Base-by-base conservation (phyloP, 2,888 invertebrate species). In the Thyatira batis region DNA sequence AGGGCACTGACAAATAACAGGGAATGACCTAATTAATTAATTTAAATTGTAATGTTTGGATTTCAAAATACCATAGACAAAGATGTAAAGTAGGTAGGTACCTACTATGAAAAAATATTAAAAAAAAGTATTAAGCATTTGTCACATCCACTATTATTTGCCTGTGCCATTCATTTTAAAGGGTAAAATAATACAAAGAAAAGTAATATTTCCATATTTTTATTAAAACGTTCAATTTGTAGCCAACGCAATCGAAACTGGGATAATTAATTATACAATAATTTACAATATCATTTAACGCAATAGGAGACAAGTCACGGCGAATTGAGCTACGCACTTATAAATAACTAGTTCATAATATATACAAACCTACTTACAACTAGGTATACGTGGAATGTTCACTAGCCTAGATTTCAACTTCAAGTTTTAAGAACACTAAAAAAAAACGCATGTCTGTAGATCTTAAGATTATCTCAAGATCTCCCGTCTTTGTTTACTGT, bases 151-250 rank as follows among this genome's bases (percentile, higher is more conserved):
- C 44, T 48, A 56, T 54, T 53, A 13, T 50, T 53, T 54, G 58
- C 56, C 58, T 62, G 61, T 58, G 62, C 58, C 48, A 52, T 39
- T 56, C 13, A n/a, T n/a, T n/a, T n/a, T 60, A 54, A 45, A 62
- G 60, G 53, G 46, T 52, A 65, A 50, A 51, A 57, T 67, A 60
- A 59, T 27, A 62, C 63, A 72, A 58, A 60, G 61, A 63, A 52
- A 11, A 17, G 43, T 55, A 58, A 64, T 68, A 67, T 73, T 71
- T 71, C 61, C 64, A 68, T 73, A 74, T 82, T 83, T 76, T 82
- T 84, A 79, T 39, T 84, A 76, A 77, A 80, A 77, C 64, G 56
- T 73, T 65, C 75, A 65, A 67, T 57, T 66, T 63, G 61, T 69
- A 63, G 62, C 66, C 67, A 73, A 67, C 60, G 63, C 61, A 68